These are phyloP conservation scores for Asbolus verrucosus DNA, from an alignment of 1,140 invertebrate genomes.

Conservation along the genomic window DNA sequence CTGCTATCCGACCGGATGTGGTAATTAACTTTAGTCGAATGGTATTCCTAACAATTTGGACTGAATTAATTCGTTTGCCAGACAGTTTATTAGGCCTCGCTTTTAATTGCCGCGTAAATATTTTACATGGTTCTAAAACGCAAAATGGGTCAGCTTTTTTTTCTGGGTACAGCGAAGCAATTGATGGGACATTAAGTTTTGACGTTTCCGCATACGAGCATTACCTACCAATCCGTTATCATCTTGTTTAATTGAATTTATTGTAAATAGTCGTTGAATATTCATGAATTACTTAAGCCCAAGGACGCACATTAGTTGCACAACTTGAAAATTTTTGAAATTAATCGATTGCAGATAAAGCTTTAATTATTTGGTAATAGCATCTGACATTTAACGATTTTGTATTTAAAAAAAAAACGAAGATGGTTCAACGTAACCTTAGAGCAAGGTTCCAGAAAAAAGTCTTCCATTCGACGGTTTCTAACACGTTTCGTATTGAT, in stretches of 20 bases:
- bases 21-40: slow-evolving; percentile 45
- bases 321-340: slow-evolving; percentile 20
- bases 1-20: slow-evolving; percentile 40
- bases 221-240: slow-evolving; percentile 35
- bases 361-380: slow-evolving; percentile 34
- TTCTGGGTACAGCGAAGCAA: background rate
- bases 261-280: slow-evolving; percentile 32
- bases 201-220: background rate
- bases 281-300: slow-evolving; percentile 31
- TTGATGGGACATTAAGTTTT: background rate
- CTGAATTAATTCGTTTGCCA: slow-evolving; percentile 43
- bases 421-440: slow-evolving; percentile 3
- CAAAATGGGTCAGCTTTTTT: slow-evolving; percentile 33
- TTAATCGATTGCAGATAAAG: slow-evolving; percentile 1
- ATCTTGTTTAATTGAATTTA: slow-evolving; percentile 28
- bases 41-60: slow-evolving; percentile 36
- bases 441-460: background rate
- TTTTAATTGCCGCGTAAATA: slow-evolving; percentile 25
- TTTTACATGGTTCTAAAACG: background rate
- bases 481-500: background rate
- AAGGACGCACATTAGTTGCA: slow-evolving; percentile 29
- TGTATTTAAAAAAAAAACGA: slow-evolving; percentile 17
- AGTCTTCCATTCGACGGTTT: slow-evolving; percentile 10
- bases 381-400: slow-evolving; percentile 27
- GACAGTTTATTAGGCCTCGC: slow-evolving; percentile 34